Conservation (phyloP, 1,140 invertebrate genomes). For the Pachypeltis micranthus region DNA sequence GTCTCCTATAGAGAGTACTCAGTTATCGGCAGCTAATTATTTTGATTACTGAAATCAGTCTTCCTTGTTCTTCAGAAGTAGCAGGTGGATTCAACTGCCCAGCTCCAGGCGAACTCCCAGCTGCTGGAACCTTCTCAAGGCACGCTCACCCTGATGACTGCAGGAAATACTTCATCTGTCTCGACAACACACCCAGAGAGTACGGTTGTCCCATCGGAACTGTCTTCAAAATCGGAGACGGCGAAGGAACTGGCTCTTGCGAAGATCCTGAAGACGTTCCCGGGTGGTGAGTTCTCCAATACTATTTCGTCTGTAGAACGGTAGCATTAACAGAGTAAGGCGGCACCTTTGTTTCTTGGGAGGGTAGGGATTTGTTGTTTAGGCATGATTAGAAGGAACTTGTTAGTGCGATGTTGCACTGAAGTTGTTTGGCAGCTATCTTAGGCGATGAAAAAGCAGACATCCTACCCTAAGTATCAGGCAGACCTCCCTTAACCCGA, state of each 20-base stretch:
- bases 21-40: not conserved
- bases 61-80: conserved; percentile 51
- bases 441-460: no score
- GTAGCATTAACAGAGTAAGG: no score
- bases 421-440: no score
- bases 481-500: no score
- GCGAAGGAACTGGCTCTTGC: conserved; percentile 79
- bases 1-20: no score
- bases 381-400: no score
- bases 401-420: not conserved
- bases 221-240: conserved; percentile 85
- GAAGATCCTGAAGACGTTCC: conserved; percentile 86
- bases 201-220: conserved; percentile 92
- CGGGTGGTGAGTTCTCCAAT: conserved; percentile 68
- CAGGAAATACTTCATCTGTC: conserved; percentile 88
- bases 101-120: conserved; percentile 59
- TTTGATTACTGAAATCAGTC: conserved; percentile 3
- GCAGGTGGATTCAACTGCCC: conserved; percentile 81
- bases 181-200: conserved; percentile 77
- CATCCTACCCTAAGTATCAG: no score
- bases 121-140: conserved; percentile 76
- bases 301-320: no score
- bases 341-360: no score
- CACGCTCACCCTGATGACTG: conserved; percentile 91
- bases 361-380: no score